These are phyloP conservation scores for Panurus biarmicus DNA, from an alignment of 2,113 vertebrate genomes.

Conservation along the genomic window DNA sequence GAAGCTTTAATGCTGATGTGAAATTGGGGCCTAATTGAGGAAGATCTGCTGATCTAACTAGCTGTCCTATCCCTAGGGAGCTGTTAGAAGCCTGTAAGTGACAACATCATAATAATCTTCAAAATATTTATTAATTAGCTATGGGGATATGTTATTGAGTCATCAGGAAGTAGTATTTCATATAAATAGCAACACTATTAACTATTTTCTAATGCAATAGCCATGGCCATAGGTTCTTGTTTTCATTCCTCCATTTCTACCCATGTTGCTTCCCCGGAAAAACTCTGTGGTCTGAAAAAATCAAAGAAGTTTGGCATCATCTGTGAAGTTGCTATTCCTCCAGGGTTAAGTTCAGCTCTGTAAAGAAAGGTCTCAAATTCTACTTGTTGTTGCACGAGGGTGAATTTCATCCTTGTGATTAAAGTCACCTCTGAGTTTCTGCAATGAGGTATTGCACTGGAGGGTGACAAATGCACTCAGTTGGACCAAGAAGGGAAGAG, in stretches of 20 bases:
- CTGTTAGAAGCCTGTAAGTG: background rate
- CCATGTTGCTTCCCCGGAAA: background rate
- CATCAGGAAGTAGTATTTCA: background rate
- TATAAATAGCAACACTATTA: background rate
- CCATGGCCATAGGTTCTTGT: background rate
- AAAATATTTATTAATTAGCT: slow-evolving; percentile 30
- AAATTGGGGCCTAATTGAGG: background rate
- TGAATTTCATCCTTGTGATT: background rate
- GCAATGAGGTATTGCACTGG: background rate
- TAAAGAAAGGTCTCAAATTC: background rate
- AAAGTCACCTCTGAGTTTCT: background rate
- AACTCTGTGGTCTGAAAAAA: background rate
- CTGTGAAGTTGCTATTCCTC: background rate
- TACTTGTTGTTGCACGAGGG: background rate
- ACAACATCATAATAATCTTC: background rate
- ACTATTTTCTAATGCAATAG: background rate
- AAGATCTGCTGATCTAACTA: slow-evolving; percentile 2
- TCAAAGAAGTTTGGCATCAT: background rate
- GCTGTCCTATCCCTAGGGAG: background rate
- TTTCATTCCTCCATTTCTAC: background rate
- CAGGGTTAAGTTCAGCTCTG: background rate
- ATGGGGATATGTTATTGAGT: background rate
- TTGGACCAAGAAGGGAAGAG: background rate
- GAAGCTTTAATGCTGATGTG: background rate
- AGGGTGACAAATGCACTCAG: background rate